Evolutionary conservation across 2,113 vertebrate species (phyloP).

Genomic region (Chaenogobius annularis): DNA sequence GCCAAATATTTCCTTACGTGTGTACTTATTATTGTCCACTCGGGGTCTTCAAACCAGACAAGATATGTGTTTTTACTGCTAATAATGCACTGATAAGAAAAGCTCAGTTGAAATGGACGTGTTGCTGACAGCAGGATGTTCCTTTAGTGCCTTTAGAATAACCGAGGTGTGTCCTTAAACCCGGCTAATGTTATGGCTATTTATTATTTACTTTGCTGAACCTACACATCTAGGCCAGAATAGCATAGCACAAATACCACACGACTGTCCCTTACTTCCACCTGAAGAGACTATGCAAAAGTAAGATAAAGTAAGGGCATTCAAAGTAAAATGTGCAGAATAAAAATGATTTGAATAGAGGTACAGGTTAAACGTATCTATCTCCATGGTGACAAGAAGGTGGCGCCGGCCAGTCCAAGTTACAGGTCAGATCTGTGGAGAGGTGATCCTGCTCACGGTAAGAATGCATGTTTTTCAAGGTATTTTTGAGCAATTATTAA

Average conservation of each 20-base stretch:
- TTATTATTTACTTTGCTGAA: not conserved
- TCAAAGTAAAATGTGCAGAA: too few relatives aligned
- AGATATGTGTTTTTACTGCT: not conserved
- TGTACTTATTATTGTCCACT: not conserved
- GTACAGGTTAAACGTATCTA: too few relatives aligned
- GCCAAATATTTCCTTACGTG: too few relatives aligned
- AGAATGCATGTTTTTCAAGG: too few relatives aligned
- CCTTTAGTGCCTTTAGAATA: not conserved
- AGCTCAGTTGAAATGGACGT: not conserved
- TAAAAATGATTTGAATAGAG: too few relatives aligned
- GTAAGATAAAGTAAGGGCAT: too few relatives aligned
- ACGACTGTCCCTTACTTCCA: not conserved
- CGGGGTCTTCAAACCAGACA: not conserved
- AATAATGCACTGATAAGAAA: not conserved
- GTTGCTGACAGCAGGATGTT: not conserved
- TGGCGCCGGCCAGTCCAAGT: too few relatives aligned
- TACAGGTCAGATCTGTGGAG: too few relatives aligned
- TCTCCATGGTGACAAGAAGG: too few relatives aligned
- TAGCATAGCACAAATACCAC: not conserved
- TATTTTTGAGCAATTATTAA: too few relatives aligned
- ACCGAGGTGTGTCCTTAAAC: not conserved
- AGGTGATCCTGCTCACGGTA: too few relatives aligned
- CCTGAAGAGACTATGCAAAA: too few relatives aligned
- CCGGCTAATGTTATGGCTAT: not conserved
- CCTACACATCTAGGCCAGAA: not conserved